phyloP scores from a whole-genome alignment of 2,888 invertebrate species.

The Psylliodes chrysocephalus region DNA sequence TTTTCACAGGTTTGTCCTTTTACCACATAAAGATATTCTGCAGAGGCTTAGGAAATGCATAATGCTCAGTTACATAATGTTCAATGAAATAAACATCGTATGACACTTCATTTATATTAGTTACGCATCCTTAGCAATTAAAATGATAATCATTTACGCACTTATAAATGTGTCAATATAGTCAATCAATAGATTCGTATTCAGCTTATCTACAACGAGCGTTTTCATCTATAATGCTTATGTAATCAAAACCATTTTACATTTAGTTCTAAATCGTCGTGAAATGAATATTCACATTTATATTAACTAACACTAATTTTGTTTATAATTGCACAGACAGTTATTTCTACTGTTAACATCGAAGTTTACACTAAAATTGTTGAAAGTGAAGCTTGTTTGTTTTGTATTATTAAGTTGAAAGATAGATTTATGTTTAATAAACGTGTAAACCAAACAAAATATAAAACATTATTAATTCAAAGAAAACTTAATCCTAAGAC shows the following conservation, averaged over 20 bases:
- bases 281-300: not conserved
- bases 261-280: not conserved
- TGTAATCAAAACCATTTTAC: not conserved
- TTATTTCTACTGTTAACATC: not conserved
- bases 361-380: not conserved
- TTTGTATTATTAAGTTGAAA: not conserved
- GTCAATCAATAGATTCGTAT: not conserved
- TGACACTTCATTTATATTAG: too few relatives aligned
- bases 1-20: too few relatives aligned
- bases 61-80: too few relatives aligned
- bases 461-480: not conserved
- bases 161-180: not conserved
- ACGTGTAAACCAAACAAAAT: not conserved
- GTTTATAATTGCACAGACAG: not conserved
- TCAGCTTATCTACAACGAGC: not conserved
- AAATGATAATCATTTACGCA: not conserved
- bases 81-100: too few relatives aligned
- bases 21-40: too few relatives aligned
- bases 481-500: not conserved
- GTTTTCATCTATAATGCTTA: not conserved
- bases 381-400: not conserved
- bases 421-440: not conserved
- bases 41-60: too few relatives aligned
- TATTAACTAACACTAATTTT: not conserved
- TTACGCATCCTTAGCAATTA: not conserved